Base-by-base conservation (phyloP, 2,113 vertebrate genomes). In the Zapornia atra region DNA sequence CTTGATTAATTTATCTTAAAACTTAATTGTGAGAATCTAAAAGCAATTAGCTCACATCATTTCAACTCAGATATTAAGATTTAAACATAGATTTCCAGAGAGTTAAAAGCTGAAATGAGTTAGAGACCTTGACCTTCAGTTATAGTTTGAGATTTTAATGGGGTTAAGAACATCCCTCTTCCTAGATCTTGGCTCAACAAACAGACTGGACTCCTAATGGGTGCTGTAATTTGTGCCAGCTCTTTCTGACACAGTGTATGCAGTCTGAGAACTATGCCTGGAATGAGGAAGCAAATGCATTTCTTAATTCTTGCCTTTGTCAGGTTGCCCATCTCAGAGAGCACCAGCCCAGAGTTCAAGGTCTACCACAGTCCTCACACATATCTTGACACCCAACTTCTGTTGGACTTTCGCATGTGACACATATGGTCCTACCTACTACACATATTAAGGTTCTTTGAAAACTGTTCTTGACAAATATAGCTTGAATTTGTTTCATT, bases 351-450 rank as follows among this genome's bases (percentile, higher is more conserved):
- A 46, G 4, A 72, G 64, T 64, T 82, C 60, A 50, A 34, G 20
- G 29, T 72, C 40, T 72, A 19, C 70, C 7, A 14, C 0, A 34
- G 0, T 75, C 33, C 21, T 78, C 2, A 1, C 5, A 18, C 15
- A 9, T 51, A 72, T 12, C 26, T 56, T 60, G 61, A 82, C 91
- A 90, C 13, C 6, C 8, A n/a, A 7, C 15, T 80, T 89, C 46
- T 61, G 5, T 64, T 68, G 38, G 29, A 51, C 24, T 91, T 81
- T 17, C 18, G 57, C 15, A 18, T 29, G 7, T 36, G 38, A 40
- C 7, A 5, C 15, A n/a, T 28, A 16, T 48, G 21, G 53, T 56
- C 33, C 34, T 69, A 57, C 33, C 10, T 68, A 36, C 19, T 56
- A 60, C 16, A 33, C 3, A 54, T 36, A 48, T 26, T 11, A 90